Conservation (phyloP, 2,113 vertebrate genomes). For the Echinops telfairi region DNA sequence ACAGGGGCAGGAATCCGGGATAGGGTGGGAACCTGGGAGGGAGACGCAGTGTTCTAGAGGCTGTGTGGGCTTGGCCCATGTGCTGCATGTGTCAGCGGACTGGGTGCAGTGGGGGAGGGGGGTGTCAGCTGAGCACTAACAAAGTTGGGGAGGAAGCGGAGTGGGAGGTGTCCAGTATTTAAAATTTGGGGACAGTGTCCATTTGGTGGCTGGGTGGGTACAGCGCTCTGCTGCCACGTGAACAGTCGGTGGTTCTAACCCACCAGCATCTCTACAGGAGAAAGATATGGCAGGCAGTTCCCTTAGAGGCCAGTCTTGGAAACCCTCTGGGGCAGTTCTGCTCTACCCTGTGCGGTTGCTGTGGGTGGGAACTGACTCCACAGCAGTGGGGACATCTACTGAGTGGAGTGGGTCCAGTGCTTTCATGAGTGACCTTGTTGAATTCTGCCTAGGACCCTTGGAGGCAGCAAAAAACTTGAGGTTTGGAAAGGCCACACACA, state of each 20-base stretch:
- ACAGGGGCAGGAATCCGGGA: constrained; percentile 63
- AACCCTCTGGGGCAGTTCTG: background rate
- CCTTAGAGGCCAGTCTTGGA: background rate
- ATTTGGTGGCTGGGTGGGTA: background rate
- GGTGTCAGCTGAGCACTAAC: background rate
- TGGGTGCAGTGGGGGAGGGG: background rate
- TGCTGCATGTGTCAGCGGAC: background rate
- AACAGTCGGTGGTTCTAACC: background rate
- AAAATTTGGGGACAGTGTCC: no score
- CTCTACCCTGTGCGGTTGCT: background rate
- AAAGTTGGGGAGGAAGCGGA: rapidly evolving
- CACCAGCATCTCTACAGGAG: background rate
- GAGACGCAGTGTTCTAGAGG: background rate
- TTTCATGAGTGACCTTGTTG: background rate
- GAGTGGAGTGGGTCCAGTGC: background rate
- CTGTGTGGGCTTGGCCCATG: background rate
- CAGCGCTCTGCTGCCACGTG: background rate
- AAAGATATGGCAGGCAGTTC: background rate
- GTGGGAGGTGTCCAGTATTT: rapidly evolving
- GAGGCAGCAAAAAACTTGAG: constrained; percentile 72
- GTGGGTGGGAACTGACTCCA: background rate
- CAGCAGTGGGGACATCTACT: background rate
- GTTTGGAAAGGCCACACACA: background rate
- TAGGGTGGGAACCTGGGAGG: background rate
- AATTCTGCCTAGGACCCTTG: no score